These are phyloP conservation scores for Sternotherus odoratus DNA, from an alignment of 2,797 vertebrate species.

Conservation along the genomic window DNA sequence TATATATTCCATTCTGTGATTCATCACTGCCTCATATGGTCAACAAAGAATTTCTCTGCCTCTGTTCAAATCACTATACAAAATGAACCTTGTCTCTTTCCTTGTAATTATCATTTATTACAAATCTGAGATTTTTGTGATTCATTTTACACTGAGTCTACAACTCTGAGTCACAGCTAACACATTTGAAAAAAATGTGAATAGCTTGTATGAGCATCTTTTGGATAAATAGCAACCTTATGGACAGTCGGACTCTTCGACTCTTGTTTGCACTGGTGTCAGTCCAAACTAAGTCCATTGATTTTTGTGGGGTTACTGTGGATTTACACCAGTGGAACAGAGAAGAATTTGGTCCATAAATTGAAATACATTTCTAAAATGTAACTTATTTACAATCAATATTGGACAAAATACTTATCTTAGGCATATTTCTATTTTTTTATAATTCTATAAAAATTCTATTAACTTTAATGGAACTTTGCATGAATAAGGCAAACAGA, in stretches of 20 bases:
- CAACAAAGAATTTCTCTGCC: background rate
- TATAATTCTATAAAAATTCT: background rate
- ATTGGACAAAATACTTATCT: background rate
- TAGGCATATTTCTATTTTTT: background rate
- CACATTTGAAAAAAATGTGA: constrained; percentile 64
- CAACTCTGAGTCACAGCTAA: constrained; percentile 34
- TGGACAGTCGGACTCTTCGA: constrained; percentile 16
- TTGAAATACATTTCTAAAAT: background rate
- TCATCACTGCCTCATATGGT: background rate
- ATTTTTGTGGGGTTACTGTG: background rate
- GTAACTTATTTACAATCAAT: constrained; percentile 21
- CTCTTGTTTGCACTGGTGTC: constrained; percentile 25
- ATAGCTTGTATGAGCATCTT: constrained; percentile 44
- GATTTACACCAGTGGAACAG: background rate
- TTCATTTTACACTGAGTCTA: constrained; percentile 34
- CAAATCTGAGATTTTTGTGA: constrained; percentile 48
- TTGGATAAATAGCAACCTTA: constrained; percentile 65
- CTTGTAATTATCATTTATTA: background rate
- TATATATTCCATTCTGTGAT: constrained; percentile 16
- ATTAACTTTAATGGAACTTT: constrained; percentile 18
- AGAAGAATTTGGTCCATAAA: background rate
- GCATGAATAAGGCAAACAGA: background rate
- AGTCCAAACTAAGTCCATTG: constrained; percentile 11
- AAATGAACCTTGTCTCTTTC: background rate
- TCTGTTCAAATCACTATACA: background rate